Evolutionary conservation across 1,140 invertebrate species (phyloP).

Genomic region (Pantala flavescens): DNA sequence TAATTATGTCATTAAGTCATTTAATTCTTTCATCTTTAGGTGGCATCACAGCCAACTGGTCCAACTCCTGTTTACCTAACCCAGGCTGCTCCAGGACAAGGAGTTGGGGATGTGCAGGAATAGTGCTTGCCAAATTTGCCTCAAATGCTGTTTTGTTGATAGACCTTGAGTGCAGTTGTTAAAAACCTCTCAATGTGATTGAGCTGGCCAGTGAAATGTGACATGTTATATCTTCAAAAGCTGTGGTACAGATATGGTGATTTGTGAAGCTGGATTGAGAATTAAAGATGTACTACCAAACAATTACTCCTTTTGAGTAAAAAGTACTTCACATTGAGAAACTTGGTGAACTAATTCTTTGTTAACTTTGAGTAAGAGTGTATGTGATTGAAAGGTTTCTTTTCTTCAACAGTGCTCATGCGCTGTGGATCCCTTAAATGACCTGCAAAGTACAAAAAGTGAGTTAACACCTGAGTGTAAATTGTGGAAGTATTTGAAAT

Average conservation of each 20-base stretch:
- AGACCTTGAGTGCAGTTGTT: background rate
- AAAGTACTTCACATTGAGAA: background rate
- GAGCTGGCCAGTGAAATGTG: background rate
- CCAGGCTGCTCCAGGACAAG: background rate
- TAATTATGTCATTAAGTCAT: too few species aligned
- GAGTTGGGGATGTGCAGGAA: background rate
- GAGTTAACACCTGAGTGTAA: background rate
- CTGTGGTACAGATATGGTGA: background rate
- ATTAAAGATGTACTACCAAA: background rate
- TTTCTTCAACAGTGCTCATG: background rate
- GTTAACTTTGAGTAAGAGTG: background rate
- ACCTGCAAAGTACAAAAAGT: constrained; percentile 3
- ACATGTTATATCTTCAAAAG: background rate
- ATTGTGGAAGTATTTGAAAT: background rate
- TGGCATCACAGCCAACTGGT: background rate
- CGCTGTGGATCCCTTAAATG: background rate
- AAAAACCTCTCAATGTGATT: background rate
- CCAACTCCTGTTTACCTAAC: background rate
- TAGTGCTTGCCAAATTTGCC: background rate
- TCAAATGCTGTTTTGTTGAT: background rate
- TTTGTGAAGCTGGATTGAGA: background rate
- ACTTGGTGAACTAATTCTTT: background rate
- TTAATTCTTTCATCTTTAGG: background rate
- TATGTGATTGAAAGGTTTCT: background rate
- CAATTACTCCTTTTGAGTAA: background rate